These are phyloP conservation scores for Leucophora obtusa DNA, from an alignment of 2,888 invertebrate genomes.

Conservation along the genomic window DNA sequence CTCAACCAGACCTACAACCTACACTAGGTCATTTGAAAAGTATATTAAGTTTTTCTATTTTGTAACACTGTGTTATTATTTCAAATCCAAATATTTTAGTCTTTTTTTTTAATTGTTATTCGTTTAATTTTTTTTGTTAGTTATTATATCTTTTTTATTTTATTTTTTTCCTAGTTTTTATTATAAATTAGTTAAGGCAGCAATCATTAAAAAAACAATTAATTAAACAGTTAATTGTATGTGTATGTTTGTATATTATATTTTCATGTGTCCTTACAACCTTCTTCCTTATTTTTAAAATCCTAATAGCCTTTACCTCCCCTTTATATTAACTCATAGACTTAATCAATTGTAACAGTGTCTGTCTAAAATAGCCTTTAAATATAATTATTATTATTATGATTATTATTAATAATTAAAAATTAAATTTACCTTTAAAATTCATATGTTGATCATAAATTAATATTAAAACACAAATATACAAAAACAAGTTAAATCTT, in stretches of 20 bases:
- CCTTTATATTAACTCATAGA: not conserved
- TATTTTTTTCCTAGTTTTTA: constrained; percentile 14
- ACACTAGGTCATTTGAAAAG: too few species aligned
- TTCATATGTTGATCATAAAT: constrained; percentile 23
- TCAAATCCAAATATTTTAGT: not conserved
- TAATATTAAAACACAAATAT: constrained; percentile 7
- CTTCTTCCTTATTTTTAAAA: not conserved
- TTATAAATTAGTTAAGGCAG: not conserved
- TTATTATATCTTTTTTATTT: not conserved
- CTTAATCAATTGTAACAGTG: constrained; percentile 8
- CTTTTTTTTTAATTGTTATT: not conserved
- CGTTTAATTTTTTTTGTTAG: constrained; percentile 5
- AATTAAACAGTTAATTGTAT: constrained; percentile 2
- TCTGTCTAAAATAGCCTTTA: constrained; percentile 40
- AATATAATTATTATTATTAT: constrained; percentile 27
- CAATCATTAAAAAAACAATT: not conserved
- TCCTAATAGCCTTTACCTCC: not conserved
- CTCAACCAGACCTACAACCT: too few species aligned
- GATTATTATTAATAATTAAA: constrained; percentile 23
- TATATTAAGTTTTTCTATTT: too few species aligned
- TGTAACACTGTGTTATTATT: not conserved
- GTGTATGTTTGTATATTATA: constrained; percentile 25
- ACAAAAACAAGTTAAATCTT: not conserved
- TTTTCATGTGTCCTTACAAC: constrained; percentile 5
- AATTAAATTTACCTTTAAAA: constrained; percentile 28